Evolutionary conservation across 1,140 invertebrate genomes (phyloP).

Genomic region (Andricus grossulariae): DNA sequence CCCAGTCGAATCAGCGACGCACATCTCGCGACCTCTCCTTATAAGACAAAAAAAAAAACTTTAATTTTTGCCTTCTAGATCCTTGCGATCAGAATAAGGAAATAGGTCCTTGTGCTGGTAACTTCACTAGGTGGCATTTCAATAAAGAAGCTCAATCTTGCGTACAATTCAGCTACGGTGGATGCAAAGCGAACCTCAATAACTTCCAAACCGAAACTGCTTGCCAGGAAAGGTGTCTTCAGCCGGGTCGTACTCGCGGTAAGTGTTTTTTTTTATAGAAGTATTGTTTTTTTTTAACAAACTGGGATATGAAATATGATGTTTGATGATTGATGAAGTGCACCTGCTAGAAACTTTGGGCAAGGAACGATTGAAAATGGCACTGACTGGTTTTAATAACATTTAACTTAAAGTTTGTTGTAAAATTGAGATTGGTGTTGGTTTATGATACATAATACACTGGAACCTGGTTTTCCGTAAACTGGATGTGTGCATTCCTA

Average conservation of each 20-base stretch:
- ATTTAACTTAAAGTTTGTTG: background rate
- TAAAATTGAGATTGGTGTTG: background rate
- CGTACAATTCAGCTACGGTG: constrained; percentile 89
- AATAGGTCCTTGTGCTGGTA: constrained; percentile 89
- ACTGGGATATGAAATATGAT: background rate
- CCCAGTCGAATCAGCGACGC: no score
- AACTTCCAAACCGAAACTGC: constrained; percentile 89
- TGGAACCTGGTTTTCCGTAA: no score
- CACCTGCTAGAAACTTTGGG: no score
- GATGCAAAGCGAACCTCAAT: constrained; percentile 93
- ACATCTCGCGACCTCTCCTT: background rate
- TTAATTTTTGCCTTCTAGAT: constrained; percentile 76
- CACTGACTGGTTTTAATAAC: background rate
- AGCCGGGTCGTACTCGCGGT: constrained; percentile 86
- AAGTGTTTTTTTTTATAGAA: constrained; percentile 52
- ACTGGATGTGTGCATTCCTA: no score
- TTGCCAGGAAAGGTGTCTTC: constrained; percentile 85
- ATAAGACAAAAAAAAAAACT: background rate
- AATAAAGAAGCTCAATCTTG: constrained; percentile 84
- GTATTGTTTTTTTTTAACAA: background rate
- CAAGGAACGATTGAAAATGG: no score
- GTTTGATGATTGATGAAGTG: no score
- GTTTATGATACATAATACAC: background rate
- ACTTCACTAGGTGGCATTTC: constrained; percentile 89
- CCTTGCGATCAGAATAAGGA: constrained; percentile 87